Conservation (phyloP, 1,140 invertebrate species). For the Doryteuthis pealeii region DNA sequence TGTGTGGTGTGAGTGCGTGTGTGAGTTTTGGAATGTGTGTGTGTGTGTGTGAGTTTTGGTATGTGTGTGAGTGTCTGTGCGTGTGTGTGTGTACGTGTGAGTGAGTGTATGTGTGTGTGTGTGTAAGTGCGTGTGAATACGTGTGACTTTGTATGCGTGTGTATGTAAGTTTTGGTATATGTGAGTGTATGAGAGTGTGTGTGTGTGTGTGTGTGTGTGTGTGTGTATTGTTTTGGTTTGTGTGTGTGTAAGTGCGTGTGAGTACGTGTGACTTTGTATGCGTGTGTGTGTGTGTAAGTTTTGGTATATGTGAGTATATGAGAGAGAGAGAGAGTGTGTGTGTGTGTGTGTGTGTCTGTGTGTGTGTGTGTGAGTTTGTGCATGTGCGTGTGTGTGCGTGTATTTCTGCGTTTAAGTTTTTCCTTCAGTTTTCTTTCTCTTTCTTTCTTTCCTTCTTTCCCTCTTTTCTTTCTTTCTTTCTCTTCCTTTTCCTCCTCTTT, state of each 20-base stretch:
- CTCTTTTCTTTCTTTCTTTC: neutral
- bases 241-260: neutral
- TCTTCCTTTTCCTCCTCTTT: neutral
- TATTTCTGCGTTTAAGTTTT: neutral
- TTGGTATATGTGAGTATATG: neutral
- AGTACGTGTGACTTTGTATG: neutral
- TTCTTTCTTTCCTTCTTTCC: neutral
- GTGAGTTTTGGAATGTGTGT: no score
- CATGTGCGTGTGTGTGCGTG: neutral
- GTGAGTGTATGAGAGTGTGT: no score
- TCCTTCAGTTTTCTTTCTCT: neutral
- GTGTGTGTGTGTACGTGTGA: no score
- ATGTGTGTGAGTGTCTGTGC: no score
- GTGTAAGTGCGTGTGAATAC: neutral
- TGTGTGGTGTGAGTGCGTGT: neutral
- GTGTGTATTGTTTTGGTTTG: no score
- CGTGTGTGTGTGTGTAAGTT: neutral
- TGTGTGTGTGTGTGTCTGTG: no score
- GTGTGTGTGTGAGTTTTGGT: no score
- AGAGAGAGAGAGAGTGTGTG: neutral
- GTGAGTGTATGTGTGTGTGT: no score
- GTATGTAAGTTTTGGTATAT: no score
- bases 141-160: neutral
- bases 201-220: no score
- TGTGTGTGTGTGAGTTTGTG: no score